Evolutionary conservation across 2,888 invertebrate genomes (phyloP).

Genomic region (Anorthoa munda): DNA sequence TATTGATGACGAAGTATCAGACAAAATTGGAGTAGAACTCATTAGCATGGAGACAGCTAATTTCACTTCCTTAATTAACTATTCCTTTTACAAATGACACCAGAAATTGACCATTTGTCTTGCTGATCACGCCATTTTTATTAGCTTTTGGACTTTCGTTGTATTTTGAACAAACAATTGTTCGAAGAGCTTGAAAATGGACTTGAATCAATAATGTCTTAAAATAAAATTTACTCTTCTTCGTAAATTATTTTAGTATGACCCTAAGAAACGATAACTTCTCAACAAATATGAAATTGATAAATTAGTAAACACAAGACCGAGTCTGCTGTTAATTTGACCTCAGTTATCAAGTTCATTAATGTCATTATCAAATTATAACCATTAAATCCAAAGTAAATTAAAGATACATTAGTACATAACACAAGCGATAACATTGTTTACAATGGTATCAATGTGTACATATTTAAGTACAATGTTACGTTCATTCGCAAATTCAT

Average conservation of each 20-base stretch:
- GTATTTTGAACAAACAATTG: background rate
- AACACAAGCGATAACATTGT: slow-evolving; percentile 71
- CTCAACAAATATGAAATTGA: slow-evolving; percentile 23
- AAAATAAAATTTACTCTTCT: background rate
- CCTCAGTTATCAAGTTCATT: slow-evolving; percentile 57
- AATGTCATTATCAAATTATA: slow-evolving; percentile 55
- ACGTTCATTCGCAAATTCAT: slow-evolving; percentile 65
- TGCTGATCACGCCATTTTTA: slow-evolving; percentile 24
- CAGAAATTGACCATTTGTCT: slow-evolving; percentile 28
- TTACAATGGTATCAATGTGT: slow-evolving; percentile 72
- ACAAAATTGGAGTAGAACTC: slow-evolving; percentile 31
- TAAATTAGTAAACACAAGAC: slow-evolving; percentile 43
- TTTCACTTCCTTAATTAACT: slow-evolving; percentile 62
- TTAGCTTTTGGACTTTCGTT: background rate
- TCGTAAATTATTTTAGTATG: background rate
- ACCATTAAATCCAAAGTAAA: slow-evolving; percentile 52
- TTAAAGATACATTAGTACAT: slow-evolving; percentile 48
- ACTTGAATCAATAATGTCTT: background rate
- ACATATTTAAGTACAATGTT: slow-evolving; percentile 66
- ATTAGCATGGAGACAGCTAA: slow-evolving; percentile 42
- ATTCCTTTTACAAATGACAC: slow-evolving; percentile 41
- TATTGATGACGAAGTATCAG: slow-evolving; percentile 20
- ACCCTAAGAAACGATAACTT: slow-evolving; percentile 4
- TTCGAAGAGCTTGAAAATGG: background rate
- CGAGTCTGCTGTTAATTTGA: slow-evolving; percentile 28